These are phyloP conservation scores for Parnassius mnemosyne DNA, from an alignment of 2,888 invertebrate genomes.

Conservation along the genomic window DNA sequence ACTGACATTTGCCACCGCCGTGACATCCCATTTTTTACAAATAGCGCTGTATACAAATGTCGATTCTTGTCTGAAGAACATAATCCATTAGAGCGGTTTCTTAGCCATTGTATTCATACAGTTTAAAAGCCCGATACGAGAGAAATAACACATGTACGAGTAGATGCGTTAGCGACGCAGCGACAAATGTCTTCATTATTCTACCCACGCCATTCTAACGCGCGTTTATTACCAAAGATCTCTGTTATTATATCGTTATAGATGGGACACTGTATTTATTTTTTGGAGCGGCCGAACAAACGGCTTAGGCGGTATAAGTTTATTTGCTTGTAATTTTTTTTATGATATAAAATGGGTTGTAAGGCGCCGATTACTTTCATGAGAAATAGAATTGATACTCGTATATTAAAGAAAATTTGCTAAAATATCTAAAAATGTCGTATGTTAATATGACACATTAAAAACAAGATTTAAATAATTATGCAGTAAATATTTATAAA, in stretches of 20 bases:
- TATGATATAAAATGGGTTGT: slow-evolving; percentile 3
- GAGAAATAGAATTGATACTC: too few relatives aligned
- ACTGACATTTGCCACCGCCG: slow-evolving; percentile 4
- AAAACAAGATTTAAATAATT: too few relatives aligned
- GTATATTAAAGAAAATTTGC: too few relatives aligned
- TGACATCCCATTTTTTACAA: slow-evolving; percentile 5
- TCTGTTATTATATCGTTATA: slow-evolving; percentile 30
- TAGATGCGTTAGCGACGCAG: slow-evolving; percentile 25
- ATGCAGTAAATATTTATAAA: too few relatives aligned
- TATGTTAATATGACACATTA: too few relatives aligned
- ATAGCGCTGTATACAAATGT: slow-evolving; percentile 9
- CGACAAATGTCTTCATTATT: slow-evolving; percentile 71
- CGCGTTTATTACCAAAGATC: slow-evolving; percentile 32
- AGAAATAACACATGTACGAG: slow-evolving; percentile 16
- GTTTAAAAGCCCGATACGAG: slow-evolving; percentile 16
- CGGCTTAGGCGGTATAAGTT: slow-evolving; percentile 6
- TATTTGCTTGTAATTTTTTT: slow-evolving; percentile 14
- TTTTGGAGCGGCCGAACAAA: slow-evolving; percentile 17
- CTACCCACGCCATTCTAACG: slow-evolving; percentile 51
- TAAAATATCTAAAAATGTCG: too few relatives aligned
- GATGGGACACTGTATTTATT: slow-evolving; percentile 30
- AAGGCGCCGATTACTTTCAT: neutral
- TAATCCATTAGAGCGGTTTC: slow-evolving; percentile 7
- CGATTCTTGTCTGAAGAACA: slow-evolving; percentile 6
- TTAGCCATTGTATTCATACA: slow-evolving; percentile 27